These are phyloP conservation scores for Chaetophractus vellerosus DNA, from an alignment of 2,797 vertebrate species.

Conservation along the genomic window DNA sequence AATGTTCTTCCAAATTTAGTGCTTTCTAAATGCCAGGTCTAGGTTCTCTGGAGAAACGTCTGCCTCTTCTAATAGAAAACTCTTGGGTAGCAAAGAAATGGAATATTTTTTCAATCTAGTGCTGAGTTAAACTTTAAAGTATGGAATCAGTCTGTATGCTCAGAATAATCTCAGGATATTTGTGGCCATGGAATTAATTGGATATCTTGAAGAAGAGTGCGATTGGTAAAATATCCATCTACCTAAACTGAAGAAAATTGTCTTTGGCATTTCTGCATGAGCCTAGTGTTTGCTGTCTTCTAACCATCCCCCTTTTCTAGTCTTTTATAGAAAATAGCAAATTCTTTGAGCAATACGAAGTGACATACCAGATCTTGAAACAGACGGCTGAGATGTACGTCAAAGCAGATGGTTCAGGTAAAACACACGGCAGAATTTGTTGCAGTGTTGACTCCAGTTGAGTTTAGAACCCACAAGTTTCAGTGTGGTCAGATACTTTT, in stretches of 20 bases:
- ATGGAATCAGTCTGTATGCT: neutral
- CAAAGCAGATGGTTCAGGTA: constrained; percentile 97
- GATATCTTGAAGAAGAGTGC: constrained; percentile 34
- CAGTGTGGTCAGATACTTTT: neutral
- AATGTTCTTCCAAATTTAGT: constrained; percentile 74
- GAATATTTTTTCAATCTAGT: constrained; percentile 36
- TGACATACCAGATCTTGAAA: constrained; percentile 95
- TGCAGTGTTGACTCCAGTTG: neutral
- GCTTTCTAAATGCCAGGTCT: constrained; percentile 69
- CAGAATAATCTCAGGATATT: neutral
- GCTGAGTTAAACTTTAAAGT: neutral
- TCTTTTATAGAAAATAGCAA: constrained; percentile 96
- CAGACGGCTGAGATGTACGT: constrained; percentile 96
- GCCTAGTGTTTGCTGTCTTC: constrained; percentile 26
- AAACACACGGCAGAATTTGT: constrained; percentile 61
- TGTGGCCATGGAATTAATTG: constrained; percentile 45
- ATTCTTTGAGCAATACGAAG: constrained; percentile 98
- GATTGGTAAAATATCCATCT: neutral
- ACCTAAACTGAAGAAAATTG: neutral
- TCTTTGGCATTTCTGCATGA: neutral
- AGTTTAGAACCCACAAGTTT: constrained; percentile 23
- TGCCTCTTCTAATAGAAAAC: constrained; percentile 52
- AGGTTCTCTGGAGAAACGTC: constrained; percentile 53
- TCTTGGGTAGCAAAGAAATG: neutral
- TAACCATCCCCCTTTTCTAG: constrained; percentile 88